These are phyloP conservation scores for Erannis defoliaria DNA, from an alignment of 2,888 invertebrate species.

Conservation along the genomic window DNA sequence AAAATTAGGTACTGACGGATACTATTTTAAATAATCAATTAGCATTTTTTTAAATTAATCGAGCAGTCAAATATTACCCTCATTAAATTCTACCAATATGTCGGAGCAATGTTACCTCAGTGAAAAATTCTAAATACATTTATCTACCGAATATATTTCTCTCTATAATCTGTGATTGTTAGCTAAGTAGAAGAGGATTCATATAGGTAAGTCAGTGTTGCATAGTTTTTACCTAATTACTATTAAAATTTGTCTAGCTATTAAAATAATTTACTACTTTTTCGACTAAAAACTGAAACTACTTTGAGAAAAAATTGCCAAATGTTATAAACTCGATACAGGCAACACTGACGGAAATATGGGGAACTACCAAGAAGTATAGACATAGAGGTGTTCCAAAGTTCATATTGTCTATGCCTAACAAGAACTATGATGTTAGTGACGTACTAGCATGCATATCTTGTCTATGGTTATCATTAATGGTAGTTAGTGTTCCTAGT, in stretches of 20 bases:
- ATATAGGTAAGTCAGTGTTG: slow-evolving; percentile 50
- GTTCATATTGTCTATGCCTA: slow-evolving; percentile 61
- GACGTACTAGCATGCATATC: slow-evolving; percentile 78
- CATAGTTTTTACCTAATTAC: slow-evolving; percentile 35
- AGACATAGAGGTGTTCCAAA: slow-evolving; percentile 50
- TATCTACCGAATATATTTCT: slow-evolving; percentile 55
- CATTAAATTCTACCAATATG: slow-evolving; percentile 41
- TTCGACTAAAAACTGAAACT: slow-evolving; percentile 26
- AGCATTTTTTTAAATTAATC: slow-evolving; percentile 16
- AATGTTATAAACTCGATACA: slow-evolving; percentile 36
- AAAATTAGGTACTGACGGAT: slow-evolving; percentile 19
- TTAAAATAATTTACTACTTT: slow-evolving; percentile 25
- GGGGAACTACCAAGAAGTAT: slow-evolving; percentile 58
- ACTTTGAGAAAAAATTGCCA: slow-evolving; percentile 21
- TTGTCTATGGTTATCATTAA: slow-evolving; percentile 58
- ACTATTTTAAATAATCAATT: slow-evolving; percentile 21
- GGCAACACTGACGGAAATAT: slow-evolving; percentile 71
- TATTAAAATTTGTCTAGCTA: slow-evolving; percentile 28
- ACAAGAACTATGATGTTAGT: slow-evolving; percentile 72
- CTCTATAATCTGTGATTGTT: slow-evolving; percentile 39
- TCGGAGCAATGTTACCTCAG: slow-evolving; percentile 56
- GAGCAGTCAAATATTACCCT: slow-evolving; percentile 27
- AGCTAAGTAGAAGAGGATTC: slow-evolving; percentile 29
- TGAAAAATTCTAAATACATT: slow-evolving; percentile 54
- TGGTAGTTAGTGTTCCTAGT: slow-evolving; percentile 53